Conservation (phyloP, 2,888 invertebrate species). For the Panopea generosa region DNA sequence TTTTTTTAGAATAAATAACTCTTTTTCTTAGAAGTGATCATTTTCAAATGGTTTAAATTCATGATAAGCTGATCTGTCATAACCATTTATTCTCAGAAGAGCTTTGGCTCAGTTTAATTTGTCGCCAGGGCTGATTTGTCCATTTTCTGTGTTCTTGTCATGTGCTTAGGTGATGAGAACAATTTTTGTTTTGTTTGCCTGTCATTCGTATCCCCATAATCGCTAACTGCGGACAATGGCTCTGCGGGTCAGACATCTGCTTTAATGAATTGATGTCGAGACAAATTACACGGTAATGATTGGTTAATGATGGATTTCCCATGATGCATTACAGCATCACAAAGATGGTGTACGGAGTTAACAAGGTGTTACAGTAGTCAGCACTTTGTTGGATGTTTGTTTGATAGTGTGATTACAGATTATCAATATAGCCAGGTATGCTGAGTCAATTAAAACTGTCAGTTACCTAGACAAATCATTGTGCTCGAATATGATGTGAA, state of each 20-base stretch:
- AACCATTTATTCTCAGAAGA: slow-evolving; percentile 7
- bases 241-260: slow-evolving; percentile 40
- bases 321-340: slow-evolving; percentile 41
- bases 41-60: too few species aligned
- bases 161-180: slow-evolving; percentile 42
- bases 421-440: background rate
- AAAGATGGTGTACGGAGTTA: slow-evolving; percentile 17
- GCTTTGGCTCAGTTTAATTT: slow-evolving; percentile 53
- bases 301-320: slow-evolving; percentile 62
- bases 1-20: too few species aligned
- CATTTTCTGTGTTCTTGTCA: slow-evolving; percentile 48
- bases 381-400: background rate
- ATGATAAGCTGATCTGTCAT: background rate
- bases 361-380: slow-evolving; percentile 39
- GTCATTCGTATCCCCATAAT: slow-evolving; percentile 46
- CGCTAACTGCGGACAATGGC: slow-evolving; percentile 34
- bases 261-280: slow-evolving; percentile 48
- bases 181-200: slow-evolving; percentile 56
- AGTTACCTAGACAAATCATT: too few species aligned
- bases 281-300: slow-evolving; percentile 61
- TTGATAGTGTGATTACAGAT: background rate
- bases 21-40: too few species aligned
- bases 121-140: slow-evolving; percentile 53
- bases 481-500: too few species aligned
- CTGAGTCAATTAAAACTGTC: too few species aligned